Evolutionary conservation across 1,140 invertebrate species (phyloP), one percentile per base, ranked within the genome.

Genomic region (Anastatus disparis): DNA sequence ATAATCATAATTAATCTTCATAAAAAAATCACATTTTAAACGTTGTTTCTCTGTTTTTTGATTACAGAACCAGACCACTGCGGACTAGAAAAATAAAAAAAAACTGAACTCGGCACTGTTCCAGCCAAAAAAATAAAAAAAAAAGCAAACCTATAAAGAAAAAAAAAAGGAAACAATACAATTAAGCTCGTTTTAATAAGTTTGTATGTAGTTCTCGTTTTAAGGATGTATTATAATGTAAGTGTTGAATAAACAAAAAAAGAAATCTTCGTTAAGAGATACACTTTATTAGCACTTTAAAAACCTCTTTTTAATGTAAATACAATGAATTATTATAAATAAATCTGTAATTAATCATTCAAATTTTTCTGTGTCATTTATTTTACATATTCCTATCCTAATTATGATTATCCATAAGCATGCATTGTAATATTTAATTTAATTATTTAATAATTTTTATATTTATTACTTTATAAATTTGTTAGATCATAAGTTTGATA

Each of bases 121-220:
- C 78, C 78, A 78, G 67, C 75, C 74, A 75, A 76, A 79, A 79
- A n/a, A n/a, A 80, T 78, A 77, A 71, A 71, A n/a, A 46, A n/a
- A 20, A 40, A 38, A 52, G 22, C 3, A 48, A n/a, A n/a, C n/a
- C n/a, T n/a, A n/a, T n/a, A n/a, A n/a, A n/a, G n/a, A n/a, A 48
- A 48, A 42, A 29, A 17, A 67, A 35, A 55, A 55, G 26, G 31
- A 53, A 70, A 81, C 78, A 76, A 79, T 82, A 82, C 72, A 71
- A 82, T 81, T 82, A 83, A 79, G 78, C 79, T 81, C 80, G 76
- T 82, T 84, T 84, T 79, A 78, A 82, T 82, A 82, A 84, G 80
- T 84, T 84, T 82, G 81, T 83, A 84, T 81, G 82, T 84, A 84
- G 82, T 79, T 81, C 74, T 79, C 80, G 78, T 68, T 72, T 75